These are phyloP conservation scores for Mystacornis crossleyi DNA, from an alignment of 2,113 vertebrate species.

Conservation along the genomic window DNA sequence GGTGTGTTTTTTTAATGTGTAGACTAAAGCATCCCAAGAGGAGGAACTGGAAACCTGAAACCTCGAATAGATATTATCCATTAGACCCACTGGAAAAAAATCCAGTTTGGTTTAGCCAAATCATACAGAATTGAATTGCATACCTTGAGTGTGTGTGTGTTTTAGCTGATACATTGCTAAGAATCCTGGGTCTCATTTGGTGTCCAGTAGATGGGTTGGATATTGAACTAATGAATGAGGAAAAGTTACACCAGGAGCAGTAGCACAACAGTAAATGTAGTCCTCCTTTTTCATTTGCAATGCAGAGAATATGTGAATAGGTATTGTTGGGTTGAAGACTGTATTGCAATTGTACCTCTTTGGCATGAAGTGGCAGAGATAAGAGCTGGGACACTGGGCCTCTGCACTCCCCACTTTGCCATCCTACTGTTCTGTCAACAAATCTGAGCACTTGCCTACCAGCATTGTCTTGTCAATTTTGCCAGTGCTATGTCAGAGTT, in stretches of 20 bases:
- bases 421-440: neutral
- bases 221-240: neutral
- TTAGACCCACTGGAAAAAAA: neutral
- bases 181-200: neutral
- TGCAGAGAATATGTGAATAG: neutral
- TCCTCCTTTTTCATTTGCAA: neutral
- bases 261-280: neutral
- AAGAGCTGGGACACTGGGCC: neutral
- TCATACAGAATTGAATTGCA: neutral
- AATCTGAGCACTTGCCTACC: neutral
- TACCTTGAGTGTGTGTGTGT: neutral
- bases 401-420: neutral
- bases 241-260: neutral
- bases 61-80: neutral
- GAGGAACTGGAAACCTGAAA: neutral
- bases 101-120: neutral
- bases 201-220: neutral
- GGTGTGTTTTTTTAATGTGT: neutral
- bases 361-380: neutral
- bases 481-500: neutral
- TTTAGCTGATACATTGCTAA: neutral
- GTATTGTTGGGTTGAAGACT: neutral
- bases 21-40: neutral
- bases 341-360: neutral
- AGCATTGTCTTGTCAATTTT: neutral